A percentile compares a stretch with the other conserved stretches of the same genome.
phyloP scores from a whole-genome alignment of 2,888 invertebrate species.

The Schizaphis graminum region DNA sequence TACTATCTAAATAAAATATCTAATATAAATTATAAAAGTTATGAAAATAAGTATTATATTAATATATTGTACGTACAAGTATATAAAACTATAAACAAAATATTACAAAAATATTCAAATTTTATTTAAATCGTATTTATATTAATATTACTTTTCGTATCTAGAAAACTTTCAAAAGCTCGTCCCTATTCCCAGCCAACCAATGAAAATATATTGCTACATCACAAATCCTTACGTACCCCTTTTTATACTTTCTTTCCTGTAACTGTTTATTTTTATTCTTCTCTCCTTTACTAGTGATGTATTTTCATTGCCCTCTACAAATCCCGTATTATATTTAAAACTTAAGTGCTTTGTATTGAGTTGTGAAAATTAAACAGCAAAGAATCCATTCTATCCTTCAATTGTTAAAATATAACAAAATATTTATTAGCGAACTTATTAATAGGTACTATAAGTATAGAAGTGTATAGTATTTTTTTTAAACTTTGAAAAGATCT shows the following conservation, averaged over 20 bases:
- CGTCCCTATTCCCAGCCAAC: background rate
- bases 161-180: background rate
- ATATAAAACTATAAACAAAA: background rate
- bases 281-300: background rate
- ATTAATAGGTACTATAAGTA: background rate
- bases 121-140: background rate
- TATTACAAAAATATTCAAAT: constrained; percentile 42
- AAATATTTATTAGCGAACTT: background rate
- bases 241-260: constrained; percentile 58
- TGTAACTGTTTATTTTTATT: constrained; percentile 53
- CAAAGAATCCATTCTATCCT: background rate
- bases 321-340: background rate
- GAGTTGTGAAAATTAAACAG: background rate
- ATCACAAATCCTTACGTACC: constrained; percentile 37
- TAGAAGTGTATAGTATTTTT: background rate
- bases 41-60: background rate
- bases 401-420: background rate
- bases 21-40: background rate
- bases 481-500: background rate
- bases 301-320: constrained; percentile 20
- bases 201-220: constrained; percentile 44
- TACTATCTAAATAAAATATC: background rate
- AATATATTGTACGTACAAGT: background rate
- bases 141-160: constrained; percentile 37
- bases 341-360: constrained; percentile 4